Conservation (phyloP, 2,888 invertebrate species). For the Drosophila nr. medialis region DNA sequence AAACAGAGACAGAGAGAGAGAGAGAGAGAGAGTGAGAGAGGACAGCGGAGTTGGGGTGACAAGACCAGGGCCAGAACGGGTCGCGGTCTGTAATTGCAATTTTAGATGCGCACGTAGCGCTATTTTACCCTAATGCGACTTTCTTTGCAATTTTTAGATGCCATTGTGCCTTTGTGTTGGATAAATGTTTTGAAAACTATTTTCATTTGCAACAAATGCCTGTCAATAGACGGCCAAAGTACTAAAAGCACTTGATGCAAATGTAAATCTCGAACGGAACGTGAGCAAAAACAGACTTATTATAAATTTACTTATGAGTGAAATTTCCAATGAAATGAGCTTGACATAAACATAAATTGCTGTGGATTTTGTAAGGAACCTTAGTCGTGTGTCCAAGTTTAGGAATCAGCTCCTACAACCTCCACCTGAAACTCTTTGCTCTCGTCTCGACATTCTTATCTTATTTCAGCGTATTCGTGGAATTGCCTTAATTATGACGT, state of each 20-base stretch:
- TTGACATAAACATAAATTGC: too few species aligned
- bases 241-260: constrained; percentile 6
- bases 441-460: neutral
- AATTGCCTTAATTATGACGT: neutral
- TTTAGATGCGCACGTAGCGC: constrained; percentile 72
- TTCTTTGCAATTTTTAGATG: constrained; percentile 48
- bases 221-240: constrained; percentile 25
- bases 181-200: constrained; percentile 71
- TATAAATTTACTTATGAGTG: neutral
- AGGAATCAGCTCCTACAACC: neutral
- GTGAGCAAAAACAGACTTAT: neutral
- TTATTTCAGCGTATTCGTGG: neutral
- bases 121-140: constrained; percentile 73
- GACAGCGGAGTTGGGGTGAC: neutral
- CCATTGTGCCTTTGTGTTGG: constrained; percentile 66
- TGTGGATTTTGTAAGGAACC: too few species aligned
- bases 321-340: neutral
- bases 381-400: neutral
- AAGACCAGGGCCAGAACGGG: constrained; percentile 14
- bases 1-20: neutral
- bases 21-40: neutral
- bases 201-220: constrained; percentile 59
- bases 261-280: neutral
- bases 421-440: neutral
- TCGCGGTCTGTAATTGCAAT: constrained; percentile 64